Percentiles rank a stretch among this genome's conserved stretches.
These are phyloP conservation scores for Chauna torquata DNA, from an alignment of 2,113 vertebrate species.

Conservation along the genomic window DNA sequence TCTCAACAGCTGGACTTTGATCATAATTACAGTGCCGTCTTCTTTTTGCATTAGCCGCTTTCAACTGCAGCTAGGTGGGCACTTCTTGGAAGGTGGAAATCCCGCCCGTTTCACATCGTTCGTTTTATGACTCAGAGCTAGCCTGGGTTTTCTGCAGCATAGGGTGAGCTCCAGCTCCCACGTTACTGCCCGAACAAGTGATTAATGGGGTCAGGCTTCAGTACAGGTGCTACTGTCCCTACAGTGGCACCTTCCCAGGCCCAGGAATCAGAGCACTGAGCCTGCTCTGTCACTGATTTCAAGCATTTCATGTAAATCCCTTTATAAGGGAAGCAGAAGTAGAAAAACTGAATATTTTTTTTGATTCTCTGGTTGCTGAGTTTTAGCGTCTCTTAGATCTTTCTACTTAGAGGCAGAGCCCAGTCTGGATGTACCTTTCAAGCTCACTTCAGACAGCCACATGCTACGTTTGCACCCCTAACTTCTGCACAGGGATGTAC, in stretches of 20 bases:
- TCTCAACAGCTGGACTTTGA: slow-evolving; percentile 63
- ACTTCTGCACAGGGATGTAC: neutral
- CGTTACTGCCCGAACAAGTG: neutral
- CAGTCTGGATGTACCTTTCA: neutral
- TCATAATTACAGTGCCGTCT: slow-evolving; percentile 59
- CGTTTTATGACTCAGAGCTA: slow-evolving; percentile 15
- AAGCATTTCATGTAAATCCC: neutral
- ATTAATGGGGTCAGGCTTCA: neutral
- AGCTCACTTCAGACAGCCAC: neutral
- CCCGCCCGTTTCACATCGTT: neutral
- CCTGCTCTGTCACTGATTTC: neutral
- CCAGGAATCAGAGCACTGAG: neutral
- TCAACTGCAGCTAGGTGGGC: slow-evolving; percentile 27
- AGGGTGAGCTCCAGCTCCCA: neutral
- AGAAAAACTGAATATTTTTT: neutral
- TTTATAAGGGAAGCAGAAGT: neutral
- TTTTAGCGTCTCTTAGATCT: neutral
- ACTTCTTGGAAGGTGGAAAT: slow-evolving; percentile 42
- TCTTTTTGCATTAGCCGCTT: slow-evolving; percentile 31
- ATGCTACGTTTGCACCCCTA: neutral
- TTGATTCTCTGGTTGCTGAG: neutral
- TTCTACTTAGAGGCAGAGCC: neutral
- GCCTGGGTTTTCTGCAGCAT: neutral
- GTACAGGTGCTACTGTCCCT: neutral
- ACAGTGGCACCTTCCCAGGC: neutral